These are phyloP conservation scores for Acrossocheilus fasciatus DNA, from an alignment of 2,797 vertebrate species.

Conservation along the genomic window DNA sequence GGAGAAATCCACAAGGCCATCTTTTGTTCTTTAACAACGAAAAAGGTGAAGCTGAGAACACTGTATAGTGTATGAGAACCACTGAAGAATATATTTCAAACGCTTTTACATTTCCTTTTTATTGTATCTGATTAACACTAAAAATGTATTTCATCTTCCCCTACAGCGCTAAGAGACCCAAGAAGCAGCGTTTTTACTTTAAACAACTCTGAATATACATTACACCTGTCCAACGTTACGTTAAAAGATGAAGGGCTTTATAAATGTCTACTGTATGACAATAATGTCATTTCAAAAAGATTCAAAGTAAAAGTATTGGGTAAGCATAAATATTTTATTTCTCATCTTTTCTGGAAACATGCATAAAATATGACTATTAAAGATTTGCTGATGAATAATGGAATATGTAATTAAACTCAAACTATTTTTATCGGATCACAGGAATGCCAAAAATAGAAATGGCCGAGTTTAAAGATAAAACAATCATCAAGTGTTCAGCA, in stretches of 20 bases:
- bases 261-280: constrained; percentile 68
- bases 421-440: constrained; percentile 56
- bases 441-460: constrained; percentile 67
- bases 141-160: constrained; percentile 11
- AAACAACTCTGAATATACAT: constrained; percentile 64
- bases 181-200: constrained; percentile 66
- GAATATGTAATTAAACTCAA: neutral
- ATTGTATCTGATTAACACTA: neutral
- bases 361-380: neutral
- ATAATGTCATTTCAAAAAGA: constrained; percentile 25
- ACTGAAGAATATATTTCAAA: neutral
- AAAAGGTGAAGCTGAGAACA: constrained; percentile 57
- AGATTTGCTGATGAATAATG: neutral
- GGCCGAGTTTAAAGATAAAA: constrained; percentile 49
- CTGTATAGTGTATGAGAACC: neutral
- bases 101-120: neutral
- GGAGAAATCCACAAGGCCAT: constrained; percentile 71
- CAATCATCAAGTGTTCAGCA: constrained; percentile 70
- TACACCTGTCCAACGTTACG: constrained; percentile 69
- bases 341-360: neutral
- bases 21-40: constrained; percentile 71
- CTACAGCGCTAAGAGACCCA: constrained; percentile 66
- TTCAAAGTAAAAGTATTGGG: constrained; percentile 76
- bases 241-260: constrained; percentile 78
- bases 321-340: constrained; percentile 60